Conservation (phyloP, 30 jellyfish, hydroid and myxozoan species). For the Calvadosia cruxmelitensis region DNA sequence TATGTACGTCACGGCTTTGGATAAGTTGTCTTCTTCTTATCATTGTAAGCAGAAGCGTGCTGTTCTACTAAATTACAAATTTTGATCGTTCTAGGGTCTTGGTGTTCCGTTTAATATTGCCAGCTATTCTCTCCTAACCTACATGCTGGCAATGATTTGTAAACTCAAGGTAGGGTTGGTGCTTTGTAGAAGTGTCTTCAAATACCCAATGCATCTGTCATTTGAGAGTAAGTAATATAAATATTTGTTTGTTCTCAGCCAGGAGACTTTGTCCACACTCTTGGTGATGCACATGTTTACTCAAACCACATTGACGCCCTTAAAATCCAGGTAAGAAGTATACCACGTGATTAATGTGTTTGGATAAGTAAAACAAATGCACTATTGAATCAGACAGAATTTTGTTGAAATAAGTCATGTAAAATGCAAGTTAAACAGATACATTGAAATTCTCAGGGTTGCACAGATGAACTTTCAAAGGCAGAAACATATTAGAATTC, state of each 20-base stretch:
- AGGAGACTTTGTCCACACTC: constrained; percentile 85
- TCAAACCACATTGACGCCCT: constrained; percentile 68
- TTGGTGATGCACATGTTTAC: constrained; percentile 95
- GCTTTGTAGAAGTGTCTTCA: no score
- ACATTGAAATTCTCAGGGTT: not conserved
- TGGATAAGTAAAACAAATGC: no score
- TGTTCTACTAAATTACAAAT: not conserved
- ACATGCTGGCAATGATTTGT: constrained; percentile 85
- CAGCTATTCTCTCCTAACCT: constrained; percentile 81
- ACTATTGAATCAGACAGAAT: not conserved
- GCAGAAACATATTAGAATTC: not conserved
- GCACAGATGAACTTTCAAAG: not conserved
- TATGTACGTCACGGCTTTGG: no score
- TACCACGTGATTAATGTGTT: no score
- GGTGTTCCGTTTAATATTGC: constrained; percentile 98
- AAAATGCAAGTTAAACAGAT: not conserved
- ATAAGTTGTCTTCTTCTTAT: no score
- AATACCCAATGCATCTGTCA: no score
- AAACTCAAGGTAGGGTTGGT: constrained; percentile 74
- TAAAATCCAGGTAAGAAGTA: constrained; percentile 71
- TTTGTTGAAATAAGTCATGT: not conserved
- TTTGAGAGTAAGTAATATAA: not conserved
- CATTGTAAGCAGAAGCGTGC: not conserved
- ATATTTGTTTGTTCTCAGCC: constrained; percentile 30
- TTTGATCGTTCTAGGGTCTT: constrained; percentile 54